These are phyloP conservation scores for Corythucha ciliata DNA, from an alignment of 2,888 invertebrate species.

Conservation along the genomic window DNA sequence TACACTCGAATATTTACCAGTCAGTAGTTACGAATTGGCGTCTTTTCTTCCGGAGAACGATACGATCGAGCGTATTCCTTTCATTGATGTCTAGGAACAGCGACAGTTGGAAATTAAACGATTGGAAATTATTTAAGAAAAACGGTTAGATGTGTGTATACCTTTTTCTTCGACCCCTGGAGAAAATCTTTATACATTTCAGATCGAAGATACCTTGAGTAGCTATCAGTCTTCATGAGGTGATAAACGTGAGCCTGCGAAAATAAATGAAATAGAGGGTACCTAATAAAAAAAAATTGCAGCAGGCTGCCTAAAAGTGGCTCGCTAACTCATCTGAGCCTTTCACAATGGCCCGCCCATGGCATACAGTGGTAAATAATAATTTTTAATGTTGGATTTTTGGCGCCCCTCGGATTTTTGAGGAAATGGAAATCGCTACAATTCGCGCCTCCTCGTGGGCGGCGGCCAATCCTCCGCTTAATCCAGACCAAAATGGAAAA, in stretches of 20 bases:
- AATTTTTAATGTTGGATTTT: too few relatives aligned
- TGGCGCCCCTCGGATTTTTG: too few relatives aligned
- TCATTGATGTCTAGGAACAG: slow-evolving; percentile 61
- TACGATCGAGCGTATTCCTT: slow-evolving; percentile 75
- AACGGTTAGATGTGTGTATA: slow-evolving; percentile 42
- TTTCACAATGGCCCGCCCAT: too few relatives aligned
- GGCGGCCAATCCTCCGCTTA: too few relatives aligned
- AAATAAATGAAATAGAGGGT: slow-evolving; percentile 16
- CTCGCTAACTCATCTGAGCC: too few relatives aligned
- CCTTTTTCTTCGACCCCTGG: slow-evolving; percentile 94
- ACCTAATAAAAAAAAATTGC: background rate
- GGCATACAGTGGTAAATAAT: too few relatives aligned
- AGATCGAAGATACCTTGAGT: slow-evolving; percentile 92
- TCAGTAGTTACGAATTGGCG: slow-evolving; percentile 31
- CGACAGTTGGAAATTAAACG: background rate
- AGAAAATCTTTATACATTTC: slow-evolving; percentile 98
- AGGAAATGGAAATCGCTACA: too few relatives aligned
- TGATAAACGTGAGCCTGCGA: slow-evolving; percentile 94
- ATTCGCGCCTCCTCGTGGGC: too few relatives aligned
- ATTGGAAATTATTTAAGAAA: background rate
- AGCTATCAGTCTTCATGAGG: slow-evolving; percentile 98
- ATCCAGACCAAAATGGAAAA: too few relatives aligned
- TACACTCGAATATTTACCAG: too few relatives aligned
- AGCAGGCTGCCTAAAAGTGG: background rate
- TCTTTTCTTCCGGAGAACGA: slow-evolving; percentile 53